Conservation (phyloP, 2,797 vertebrate species). For the Benthosema pterotum region DNA sequence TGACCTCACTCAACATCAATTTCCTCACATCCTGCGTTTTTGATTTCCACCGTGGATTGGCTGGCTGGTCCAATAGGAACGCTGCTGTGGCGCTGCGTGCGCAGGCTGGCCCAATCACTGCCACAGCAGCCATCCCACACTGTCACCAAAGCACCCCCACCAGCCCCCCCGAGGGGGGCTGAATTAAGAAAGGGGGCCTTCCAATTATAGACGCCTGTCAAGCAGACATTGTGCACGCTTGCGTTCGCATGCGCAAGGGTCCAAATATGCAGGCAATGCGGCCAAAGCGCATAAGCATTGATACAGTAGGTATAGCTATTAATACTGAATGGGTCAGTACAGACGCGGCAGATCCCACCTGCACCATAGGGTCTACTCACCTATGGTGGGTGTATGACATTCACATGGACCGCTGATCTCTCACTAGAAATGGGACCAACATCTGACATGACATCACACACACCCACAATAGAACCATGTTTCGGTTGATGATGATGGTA, state of each 20-base stretch:
- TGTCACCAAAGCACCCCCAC: constrained; percentile 45
- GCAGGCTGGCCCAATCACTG: constrained; percentile 64
- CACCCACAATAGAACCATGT: too few species aligned
- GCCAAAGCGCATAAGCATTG: constrained; percentile 31
- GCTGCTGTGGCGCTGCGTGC: constrained; percentile 36
- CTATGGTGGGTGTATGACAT: too few species aligned
- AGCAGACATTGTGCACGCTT: constrained; percentile 20
- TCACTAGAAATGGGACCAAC: too few species aligned
- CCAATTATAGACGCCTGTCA: constrained; percentile 63
- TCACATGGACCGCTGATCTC: too few species aligned
- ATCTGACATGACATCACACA: too few species aligned
- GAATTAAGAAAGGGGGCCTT: constrained; percentile 64
- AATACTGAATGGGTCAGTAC: constrained; percentile 30
- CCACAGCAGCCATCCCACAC: constrained; percentile 53
- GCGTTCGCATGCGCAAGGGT: not conserved
- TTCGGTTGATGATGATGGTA: too few species aligned
- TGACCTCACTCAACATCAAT: constrained; percentile 80
- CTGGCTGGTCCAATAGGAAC: constrained; percentile 69
- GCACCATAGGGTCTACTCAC: constrained; percentile 44
- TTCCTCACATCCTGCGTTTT: constrained; percentile 77
- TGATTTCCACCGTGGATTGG: constrained; percentile 84
- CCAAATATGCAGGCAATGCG: constrained; percentile 6
- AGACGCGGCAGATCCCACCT: constrained; percentile 28
- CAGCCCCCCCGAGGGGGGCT: constrained; percentile 50
- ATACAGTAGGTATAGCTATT: constrained; percentile 3